Evolutionary conservation across 2,797 vertebrate genomes (phyloP), one percentile per base, ranked within the genome.

Genomic region (Sciurus vulgaris): DNA sequence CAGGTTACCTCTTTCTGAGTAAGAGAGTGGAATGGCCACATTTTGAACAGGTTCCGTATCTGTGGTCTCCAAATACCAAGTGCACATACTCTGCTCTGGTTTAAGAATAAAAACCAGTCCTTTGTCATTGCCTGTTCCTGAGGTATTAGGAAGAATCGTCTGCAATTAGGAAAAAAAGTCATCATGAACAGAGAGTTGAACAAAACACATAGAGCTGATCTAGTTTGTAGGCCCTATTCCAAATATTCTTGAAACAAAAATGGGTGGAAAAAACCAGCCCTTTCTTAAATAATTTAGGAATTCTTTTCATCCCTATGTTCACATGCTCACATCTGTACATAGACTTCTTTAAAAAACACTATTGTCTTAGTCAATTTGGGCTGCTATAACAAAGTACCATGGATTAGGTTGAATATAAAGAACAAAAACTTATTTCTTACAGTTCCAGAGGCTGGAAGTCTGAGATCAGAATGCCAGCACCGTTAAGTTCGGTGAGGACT

Each of bases 71-170:
- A 99, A 97, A 97, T 99, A 99, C 99, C 99, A 98, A 0, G 98
- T 98, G 49, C 99, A 98, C 28, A 98, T 14, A 0, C 63, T 98
- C 97, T 99, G 99, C 35, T 97, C 93, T 0, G 98, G 99, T 35
- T 65, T 92, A 4, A 99, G 99, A 49, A 98, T 13, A 2, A 98
- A 99, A 96, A 99, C 98, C 84, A 99, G 98, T 4, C 99, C 99
- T 0, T 89, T 97, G 98, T 99, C 99, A 18, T 93, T 97, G 4
- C 99, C 99, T 0, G 98, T 98, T 94, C 98, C 98, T 0, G 99
- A 99, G 33, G 86, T 97, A 78, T 98, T 98, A 2, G 65, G 81
- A 2, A 63, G 97, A 0, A 98, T 97, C 7, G 98, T 94, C 99
- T 99, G 97, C 28, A 92, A 72, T 95, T 12, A 95, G 8, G 33